phyloP scores from a whole-genome alignment of 2,888 invertebrate species.

The Microctonus hyperodae region DNA sequence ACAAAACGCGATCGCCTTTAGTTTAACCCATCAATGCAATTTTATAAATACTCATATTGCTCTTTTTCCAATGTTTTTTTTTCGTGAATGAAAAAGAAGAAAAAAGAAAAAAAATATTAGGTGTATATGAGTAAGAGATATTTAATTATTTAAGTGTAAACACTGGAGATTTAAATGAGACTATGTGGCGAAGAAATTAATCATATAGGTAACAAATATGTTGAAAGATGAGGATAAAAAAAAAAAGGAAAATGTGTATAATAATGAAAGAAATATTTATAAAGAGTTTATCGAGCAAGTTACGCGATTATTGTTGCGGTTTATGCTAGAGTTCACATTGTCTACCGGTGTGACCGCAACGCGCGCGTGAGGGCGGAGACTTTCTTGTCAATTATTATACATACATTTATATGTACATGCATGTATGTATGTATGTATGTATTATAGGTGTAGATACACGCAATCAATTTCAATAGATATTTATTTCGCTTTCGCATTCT shows the following conservation, averaged over 20 bases:
- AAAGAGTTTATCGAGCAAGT: constrained; percentile 22
- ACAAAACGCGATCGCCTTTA: background rate
- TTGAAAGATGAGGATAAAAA: background rate
- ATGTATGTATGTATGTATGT: too few relatives aligned
- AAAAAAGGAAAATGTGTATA: background rate
- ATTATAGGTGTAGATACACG: too few relatives aligned
- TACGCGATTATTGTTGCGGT: constrained; percentile 31
- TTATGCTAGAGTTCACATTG: constrained; percentile 32
- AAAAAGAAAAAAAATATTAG: background rate
- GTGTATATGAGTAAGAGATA: background rate
- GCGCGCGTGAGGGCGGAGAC: constrained; percentile 1
- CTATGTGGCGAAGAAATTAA: constrained; percentile 11
- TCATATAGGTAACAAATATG: constrained; percentile 11
- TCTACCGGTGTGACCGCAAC: constrained; percentile 20
- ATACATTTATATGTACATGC: background rate
- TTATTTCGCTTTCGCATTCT: constrained; percentile 4
- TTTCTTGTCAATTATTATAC: constrained; percentile 22
- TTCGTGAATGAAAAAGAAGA: too few relatives aligned
- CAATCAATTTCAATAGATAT: constrained; percentile 16
- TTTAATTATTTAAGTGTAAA: background rate
- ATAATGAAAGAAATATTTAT: too few relatives aligned
- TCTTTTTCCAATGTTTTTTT: constrained; percentile 21
- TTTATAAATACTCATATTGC: constrained; percentile 11
- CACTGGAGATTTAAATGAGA: background rate
- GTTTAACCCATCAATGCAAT: background rate